These are phyloP conservation scores for Hipposideros armiger DNA, from an alignment of 2,113 vertebrate genomes.

Conservation along the genomic window DNA sequence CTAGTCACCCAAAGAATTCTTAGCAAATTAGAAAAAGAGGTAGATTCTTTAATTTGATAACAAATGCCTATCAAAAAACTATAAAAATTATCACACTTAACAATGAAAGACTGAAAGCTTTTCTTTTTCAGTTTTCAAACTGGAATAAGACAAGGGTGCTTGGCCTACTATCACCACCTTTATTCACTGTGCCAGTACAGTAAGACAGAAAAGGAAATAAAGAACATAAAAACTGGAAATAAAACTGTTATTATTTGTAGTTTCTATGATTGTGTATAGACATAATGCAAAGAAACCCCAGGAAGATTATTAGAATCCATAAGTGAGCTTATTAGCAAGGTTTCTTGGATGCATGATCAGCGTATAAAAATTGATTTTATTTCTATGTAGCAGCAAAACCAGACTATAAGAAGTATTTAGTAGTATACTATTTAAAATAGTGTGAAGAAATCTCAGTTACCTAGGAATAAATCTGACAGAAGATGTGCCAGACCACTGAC, in stretches of 20 bases:
- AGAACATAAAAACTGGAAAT: fast-evolving
- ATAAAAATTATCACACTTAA: not conserved
- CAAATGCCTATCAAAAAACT: not conserved
- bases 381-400: not conserved
- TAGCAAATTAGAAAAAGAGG: not conserved
- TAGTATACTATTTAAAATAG: not conserved
- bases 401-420: not conserved
- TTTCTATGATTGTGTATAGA: fast-evolving
- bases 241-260: fast-evolving
- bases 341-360: not conserved
- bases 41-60: not conserved
- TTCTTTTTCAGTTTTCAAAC: too few relatives aligned
- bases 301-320: not conserved
- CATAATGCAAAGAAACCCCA: too few relatives aligned
- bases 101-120: not conserved
- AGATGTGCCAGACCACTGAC: fast-evolving
- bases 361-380: too few relatives aligned
- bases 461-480: not conserved
- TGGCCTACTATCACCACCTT: fast-evolving
- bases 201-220: not conserved
- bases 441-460: not conserved
- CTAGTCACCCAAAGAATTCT: not conserved
- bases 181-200: fast-evolving
- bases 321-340: not conserved
- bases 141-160: not conserved